phyloP scores from a whole-genome alignment of 2,113 vertebrate species.

The Calyptommatus sinebrachiatus region DNA sequence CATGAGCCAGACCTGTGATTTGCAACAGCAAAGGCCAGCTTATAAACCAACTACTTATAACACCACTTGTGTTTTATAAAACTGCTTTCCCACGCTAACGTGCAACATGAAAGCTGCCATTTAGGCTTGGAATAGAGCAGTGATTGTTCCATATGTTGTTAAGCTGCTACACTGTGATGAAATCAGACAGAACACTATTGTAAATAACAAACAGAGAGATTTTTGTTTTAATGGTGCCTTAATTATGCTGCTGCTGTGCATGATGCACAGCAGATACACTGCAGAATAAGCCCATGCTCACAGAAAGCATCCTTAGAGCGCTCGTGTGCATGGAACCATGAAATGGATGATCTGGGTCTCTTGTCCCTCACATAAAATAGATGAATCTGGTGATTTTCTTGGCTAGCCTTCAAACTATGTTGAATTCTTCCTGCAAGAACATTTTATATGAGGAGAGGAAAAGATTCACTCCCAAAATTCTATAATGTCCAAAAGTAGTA shows the following conservation, averaged over 20 bases:
- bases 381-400: not conserved
- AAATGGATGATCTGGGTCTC: constrained; percentile 2
- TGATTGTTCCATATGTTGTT: constrained; percentile 1
- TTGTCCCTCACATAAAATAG: not conserved
- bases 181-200: not conserved
- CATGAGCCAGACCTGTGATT: no score
- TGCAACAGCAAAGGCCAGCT: not conserved
- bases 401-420: constrained; percentile 18
- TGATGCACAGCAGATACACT: not conserved
- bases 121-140: constrained; percentile 15
- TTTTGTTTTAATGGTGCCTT: constrained; percentile 20
- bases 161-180: not conserved
- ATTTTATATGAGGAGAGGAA: not conserved
- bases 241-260: not conserved
- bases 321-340: constrained; percentile 15
- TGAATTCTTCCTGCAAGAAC: constrained; percentile 4
- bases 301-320: constrained; percentile 28
- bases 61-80: not conserved
- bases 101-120: not conserved
- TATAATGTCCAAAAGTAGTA: not conserved
- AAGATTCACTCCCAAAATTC: not conserved
- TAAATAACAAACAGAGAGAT: constrained; percentile 7
- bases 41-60: not conserved
- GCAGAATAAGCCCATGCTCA: constrained; percentile 3
- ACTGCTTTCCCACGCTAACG: not conserved